Evolutionary conservation across 1,140 invertebrate species (phyloP).

Genomic region (Lanistes nyassanus): DNA sequence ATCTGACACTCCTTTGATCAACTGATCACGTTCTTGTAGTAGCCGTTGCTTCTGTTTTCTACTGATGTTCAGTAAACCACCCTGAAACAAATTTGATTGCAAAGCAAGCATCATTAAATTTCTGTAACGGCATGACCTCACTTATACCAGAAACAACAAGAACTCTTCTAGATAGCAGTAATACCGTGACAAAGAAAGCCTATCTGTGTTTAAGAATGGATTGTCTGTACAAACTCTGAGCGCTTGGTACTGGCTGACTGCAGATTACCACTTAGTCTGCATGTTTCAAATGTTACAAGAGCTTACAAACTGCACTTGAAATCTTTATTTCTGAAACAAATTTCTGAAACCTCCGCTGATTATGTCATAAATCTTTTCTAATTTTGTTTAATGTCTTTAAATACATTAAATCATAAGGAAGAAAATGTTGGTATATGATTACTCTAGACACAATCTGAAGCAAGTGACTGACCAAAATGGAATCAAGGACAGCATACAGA

Average conservation of each 20-base stretch:
- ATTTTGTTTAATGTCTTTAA: background rate
- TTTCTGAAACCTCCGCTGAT: background rate
- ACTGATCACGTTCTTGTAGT: background rate
- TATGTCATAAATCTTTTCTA: background rate
- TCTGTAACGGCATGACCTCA: no score
- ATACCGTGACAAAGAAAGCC: no score
- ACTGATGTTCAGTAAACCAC: slow-evolving; percentile 57
- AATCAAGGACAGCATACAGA: background rate
- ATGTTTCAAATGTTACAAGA: no score
- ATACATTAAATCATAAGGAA: no score
- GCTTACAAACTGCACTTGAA: no score
- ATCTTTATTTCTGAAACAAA: no score
- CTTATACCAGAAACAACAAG: no score
- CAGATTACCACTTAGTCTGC: no score
- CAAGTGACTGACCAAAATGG: background rate
- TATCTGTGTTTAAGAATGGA: no score
- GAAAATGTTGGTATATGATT: background rate
- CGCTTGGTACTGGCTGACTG: no score
- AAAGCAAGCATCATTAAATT: background rate
- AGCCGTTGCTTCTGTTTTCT: slow-evolving; percentile 40
- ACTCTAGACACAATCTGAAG: background rate
- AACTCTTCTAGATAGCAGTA: no score
- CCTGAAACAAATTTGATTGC: slow-evolving; percentile 39
- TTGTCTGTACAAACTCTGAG: no score
- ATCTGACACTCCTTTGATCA: background rate